These are phyloP conservation scores for Tromatobia lineatoria DNA, from an alignment of 2,888 invertebrate genomes.

Conservation along the genomic window DNA sequence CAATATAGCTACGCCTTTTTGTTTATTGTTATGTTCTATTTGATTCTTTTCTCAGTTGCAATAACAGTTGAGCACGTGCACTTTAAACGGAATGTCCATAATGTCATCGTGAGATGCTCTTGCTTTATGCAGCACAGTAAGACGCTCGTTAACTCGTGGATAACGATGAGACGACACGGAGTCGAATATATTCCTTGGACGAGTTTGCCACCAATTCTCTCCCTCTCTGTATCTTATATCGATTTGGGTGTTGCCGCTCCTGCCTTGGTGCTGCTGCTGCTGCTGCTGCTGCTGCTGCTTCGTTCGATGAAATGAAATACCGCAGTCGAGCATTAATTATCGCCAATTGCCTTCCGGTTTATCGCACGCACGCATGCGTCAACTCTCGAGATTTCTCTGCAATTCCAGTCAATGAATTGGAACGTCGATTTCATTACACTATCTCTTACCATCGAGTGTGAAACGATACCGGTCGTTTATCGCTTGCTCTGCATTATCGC, in stretches of 20 bases:
- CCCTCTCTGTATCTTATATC: background rate
- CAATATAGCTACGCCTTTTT: constrained; percentile 16
- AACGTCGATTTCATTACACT: constrained; percentile 48
- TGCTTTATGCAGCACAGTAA: background rate
- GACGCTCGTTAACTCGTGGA: constrained; percentile 21
- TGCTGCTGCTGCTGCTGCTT: too few species aligned
- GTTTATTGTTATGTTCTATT: background rate
- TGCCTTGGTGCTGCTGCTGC: too few species aligned
- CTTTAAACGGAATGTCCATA: constrained; percentile 10
- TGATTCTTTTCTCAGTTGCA: background rate
- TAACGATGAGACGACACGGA: constrained; percentile 47
- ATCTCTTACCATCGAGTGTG: constrained; percentile 32
- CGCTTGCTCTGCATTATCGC: constrained; percentile 3
- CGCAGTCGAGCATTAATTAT: constrained; percentile 70
- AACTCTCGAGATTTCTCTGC: constrained; percentile 24
- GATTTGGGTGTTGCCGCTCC: background rate
- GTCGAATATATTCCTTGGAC: constrained; percentile 26
- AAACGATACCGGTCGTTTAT: constrained; percentile 26
- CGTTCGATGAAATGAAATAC: constrained; percentile 65
- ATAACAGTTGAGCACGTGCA: constrained; percentile 3
- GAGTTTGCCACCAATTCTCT: background rate
- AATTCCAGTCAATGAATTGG: constrained; percentile 47
- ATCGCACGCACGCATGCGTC: constrained; percentile 49
- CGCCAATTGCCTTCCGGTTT: constrained; percentile 71
- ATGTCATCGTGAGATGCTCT: background rate